phyloP scores from a whole-genome alignment of 1,140 invertebrate genomes.

The Drosophila erecta region DNA sequence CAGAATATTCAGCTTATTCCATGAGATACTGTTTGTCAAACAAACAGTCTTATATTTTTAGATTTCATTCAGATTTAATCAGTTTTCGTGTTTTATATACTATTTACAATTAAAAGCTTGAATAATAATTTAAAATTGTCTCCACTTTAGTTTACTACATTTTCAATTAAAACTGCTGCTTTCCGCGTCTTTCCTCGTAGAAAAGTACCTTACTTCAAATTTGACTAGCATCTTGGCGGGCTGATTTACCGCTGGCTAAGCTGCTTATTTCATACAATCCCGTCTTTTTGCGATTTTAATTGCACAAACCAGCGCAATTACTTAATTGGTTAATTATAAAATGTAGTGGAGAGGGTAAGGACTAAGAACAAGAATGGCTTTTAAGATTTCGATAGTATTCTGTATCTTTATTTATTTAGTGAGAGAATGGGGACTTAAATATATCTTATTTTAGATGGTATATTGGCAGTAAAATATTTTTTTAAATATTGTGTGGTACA shows the following conservation, averaged over 20 bases:
- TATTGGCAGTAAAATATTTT: constrained; percentile 24
- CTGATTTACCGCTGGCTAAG: constrained; percentile 16
- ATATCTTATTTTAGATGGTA: not conserved
- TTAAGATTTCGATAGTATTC: not conserved
- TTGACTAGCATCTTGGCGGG: constrained; percentile 27
- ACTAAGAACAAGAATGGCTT: not conserved
- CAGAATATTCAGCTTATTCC: constrained; percentile 30
- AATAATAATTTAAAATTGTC: not conserved
- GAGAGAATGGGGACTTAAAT: too few relatives aligned
- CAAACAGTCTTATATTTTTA: not conserved
- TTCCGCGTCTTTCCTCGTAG: constrained; percentile 15
- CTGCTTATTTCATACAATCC: constrained; percentile 30
- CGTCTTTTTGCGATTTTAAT: constrained; percentile 25
- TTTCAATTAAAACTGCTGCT: constrained; percentile 37
- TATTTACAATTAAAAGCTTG: not conserved
- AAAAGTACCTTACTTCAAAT: constrained; percentile 33
- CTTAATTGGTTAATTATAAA: constrained; percentile 17
- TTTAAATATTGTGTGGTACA: too few relatives aligned
- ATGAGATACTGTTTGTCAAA: constrained; percentile 23
- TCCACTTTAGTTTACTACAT: not conserved
- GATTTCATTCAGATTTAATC: not conserved
- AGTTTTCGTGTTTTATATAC: not conserved
- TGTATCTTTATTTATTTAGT: not conserved
- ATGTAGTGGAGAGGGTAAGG: not conserved
- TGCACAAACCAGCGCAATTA: constrained; percentile 30